phyloP scores from a whole-genome alignment of 1,140 invertebrate species.

The Aphis craccivora region DNA sequence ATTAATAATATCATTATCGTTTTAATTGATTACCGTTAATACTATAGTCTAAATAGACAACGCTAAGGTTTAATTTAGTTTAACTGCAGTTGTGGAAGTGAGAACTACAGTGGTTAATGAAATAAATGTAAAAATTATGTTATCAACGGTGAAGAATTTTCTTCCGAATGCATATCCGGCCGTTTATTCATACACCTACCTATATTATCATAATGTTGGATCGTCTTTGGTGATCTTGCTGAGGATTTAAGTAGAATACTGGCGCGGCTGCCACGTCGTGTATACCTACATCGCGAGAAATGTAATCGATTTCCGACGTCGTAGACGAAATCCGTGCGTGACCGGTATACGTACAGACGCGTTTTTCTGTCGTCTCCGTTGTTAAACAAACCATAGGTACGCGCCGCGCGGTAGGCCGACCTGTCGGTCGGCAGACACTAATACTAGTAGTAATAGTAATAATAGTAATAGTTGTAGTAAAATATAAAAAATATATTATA shows the following conservation, averaged over 20 bases:
- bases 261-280: neutral
- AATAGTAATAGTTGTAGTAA: constrained; percentile 29
- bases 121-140: neutral
- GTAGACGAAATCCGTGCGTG: constrained; percentile 53
- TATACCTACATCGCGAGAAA: neutral
- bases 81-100: neutral
- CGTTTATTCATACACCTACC: neutral
- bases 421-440: neutral
- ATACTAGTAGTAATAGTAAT: neutral
- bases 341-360: constrained; percentile 23
- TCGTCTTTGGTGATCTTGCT: neutral
- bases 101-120: neutral
- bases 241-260: neutral
- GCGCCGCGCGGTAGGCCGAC: constrained; percentile 39
- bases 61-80: no score
- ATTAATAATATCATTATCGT: neutral
- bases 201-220: neutral
- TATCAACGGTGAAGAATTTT: neutral
- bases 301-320: constrained; percentile 38
- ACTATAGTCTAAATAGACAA: neutral
- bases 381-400: constrained; percentile 42
- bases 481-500: neutral
- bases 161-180: neutral
- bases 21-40: neutral
- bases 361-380: constrained; percentile 39